Evolutionary conservation across 2,888 invertebrate genomes (phyloP), one percentile per base, ranked within the genome.

Genomic region (Leistus spinibarbis): DNA sequence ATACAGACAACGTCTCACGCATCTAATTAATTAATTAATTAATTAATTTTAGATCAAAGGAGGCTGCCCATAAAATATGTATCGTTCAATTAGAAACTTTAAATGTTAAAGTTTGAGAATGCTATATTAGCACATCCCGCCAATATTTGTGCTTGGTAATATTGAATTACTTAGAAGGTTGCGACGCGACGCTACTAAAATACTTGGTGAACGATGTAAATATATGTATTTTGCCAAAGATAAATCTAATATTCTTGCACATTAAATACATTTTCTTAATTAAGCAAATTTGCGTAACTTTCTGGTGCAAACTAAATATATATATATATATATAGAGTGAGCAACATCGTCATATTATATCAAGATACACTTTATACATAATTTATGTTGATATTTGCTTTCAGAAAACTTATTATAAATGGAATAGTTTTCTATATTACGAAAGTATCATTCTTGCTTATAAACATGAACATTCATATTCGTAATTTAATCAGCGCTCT

Each of bases 11-110:
- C 65, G 66, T 72, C 66, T 2, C 40, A 73, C 23, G 66, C 22
- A 60, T 60, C 4, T 67, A 60, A 24, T 54, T 67, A 73, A 67
- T 73, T 73, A 73, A 66, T 73, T 73, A 67, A 67, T 73, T 73
- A 73, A 73, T 73, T 73, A 73, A 73, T 57, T 66, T 72, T 54
- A 24, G 54, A 64, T 72, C 72, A 72, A 72, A 72, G 72, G 56
- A 27, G 27, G 10, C 65, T 72, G 65, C 66, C 66, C 66, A 72
- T 72, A 72, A 72, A 66, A 72, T 72, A 72, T 72, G 62, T 63
- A 70, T 40, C 3, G 54, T 63, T 70, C 70, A 72, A 72, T 57
- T 65, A 56, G 40, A 22, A 16, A 60, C 60, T 60, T 60, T 20
- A n/a, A 60, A 19, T 60, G 60, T 22, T 19, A 19, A 19, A 56